These are phyloP conservation scores for Odontocolon sp. DNA, from an alignment of 2,888 invertebrate species.

Conservation along the genomic window DNA sequence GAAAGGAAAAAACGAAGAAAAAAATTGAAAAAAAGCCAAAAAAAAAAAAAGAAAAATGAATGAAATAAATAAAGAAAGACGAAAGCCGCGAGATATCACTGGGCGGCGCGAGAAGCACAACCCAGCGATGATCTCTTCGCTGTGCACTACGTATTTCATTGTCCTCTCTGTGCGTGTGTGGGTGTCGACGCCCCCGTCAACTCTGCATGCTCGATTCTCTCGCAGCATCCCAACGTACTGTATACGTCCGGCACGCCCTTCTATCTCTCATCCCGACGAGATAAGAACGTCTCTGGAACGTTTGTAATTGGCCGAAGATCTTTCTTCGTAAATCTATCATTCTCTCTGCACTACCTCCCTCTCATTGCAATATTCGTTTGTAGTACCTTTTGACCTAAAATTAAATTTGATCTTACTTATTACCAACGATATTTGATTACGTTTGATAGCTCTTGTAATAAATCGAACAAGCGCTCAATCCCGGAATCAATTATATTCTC, in stretches of 20 bases:
- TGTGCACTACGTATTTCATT: conserved; percentile 52
- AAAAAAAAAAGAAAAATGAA: conserved; percentile 22
- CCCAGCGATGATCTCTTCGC: conserved; percentile 61
- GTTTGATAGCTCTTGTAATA: conserved; percentile 12
- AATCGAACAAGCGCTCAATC: conserved; percentile 32
- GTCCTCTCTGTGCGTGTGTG: conserved; percentile 70
- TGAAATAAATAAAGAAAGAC: conserved; percentile 39
- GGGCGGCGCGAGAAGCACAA: conserved; percentile 66
- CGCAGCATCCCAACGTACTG: conserved; percentile 4
- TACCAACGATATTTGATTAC: background rate
- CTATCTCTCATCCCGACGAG: conserved; percentile 42
- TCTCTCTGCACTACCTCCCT: background rate
- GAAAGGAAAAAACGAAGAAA: conserved; percentile 44
- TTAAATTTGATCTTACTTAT: background rate
- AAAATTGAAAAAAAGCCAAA: conserved; percentile 31
- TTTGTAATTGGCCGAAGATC: conserved; percentile 61
- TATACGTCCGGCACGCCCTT: conserved; percentile 65
- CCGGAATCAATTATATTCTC: conserved; percentile 51
- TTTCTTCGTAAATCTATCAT: conserved; percentile 54
- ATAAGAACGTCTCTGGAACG: conserved; percentile 62
- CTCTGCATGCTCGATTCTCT: conserved; percentile 63
- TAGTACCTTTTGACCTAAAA: background rate
- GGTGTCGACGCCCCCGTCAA: conserved; percentile 79
- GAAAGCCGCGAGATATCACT: conserved; percentile 65
- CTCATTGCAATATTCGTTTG: background rate